Conservation (phyloP, 2,797 vertebrate genomes). For the Clarias pachynema region DNA sequence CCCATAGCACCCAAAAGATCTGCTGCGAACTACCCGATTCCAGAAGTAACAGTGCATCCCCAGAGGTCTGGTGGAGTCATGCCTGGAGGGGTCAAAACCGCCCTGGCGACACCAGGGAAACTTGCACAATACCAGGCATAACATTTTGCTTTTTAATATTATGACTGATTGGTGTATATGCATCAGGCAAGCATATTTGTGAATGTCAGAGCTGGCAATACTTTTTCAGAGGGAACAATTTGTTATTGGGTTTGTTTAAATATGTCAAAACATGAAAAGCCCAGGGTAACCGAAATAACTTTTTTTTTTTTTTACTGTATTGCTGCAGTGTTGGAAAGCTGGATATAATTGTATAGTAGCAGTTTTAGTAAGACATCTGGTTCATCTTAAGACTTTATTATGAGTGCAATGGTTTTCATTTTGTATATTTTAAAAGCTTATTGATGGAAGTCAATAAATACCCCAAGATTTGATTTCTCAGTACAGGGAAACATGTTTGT, state of each 20-base stretch:
- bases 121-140: no score
- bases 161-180: no score
- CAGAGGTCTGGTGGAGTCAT: no score
- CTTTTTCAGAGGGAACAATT: not conserved
- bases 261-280: not conserved
- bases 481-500: not conserved
- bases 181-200: not conserved
- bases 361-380: not conserved
- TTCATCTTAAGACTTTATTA: not conserved
- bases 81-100: no score
- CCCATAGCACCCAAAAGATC: no score
- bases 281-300: not conserved
- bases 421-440: not conserved
- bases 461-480: not conserved
- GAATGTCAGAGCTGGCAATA: not conserved
- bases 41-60: no score
- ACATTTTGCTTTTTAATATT: no score
- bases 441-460: not conserved
- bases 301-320: not conserved
- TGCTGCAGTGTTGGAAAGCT: not conserved
- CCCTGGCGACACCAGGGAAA: no score
- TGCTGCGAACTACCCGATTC: no score
- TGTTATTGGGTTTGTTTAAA: not conserved
- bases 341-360: not conserved
- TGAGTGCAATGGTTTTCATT: not conserved